Base-by-base conservation (phyloP, 1,140 invertebrate genomes). In the Musca vetustissima region DNA sequence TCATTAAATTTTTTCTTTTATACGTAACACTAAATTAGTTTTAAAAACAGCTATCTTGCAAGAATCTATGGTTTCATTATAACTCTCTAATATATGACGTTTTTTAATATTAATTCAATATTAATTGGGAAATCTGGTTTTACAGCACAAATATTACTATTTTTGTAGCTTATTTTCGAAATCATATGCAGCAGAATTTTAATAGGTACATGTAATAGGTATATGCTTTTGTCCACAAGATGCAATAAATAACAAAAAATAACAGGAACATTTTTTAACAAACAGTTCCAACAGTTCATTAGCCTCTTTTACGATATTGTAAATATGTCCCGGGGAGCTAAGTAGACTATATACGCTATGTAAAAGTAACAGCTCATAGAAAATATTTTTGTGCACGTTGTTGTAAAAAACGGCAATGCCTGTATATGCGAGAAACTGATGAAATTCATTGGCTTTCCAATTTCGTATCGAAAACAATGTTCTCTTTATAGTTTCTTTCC, bases 121-220 rank as follows among this genome's bases (percentile, higher is more conserved):
- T 52, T 52, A n/a, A 52, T n/a, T n/a, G 50, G 50, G 4, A 52
- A 21, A 17, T 52, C 50, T 19, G 50, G 22, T 52, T 52, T 52
- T 21, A 52, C 50, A 52, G 50, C 50, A 52, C 50, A 52, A 52
- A 52, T 52, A 52, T 52, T 52, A 17, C 22, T 52, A 49, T n/a
- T n/a, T 49, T 49, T 15, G 48, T 13, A 49, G 48, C 17, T 49
- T 49, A 49, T n/a, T n/a, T n/a, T 49, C 17, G 17, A 17, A 52
- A 52, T 52, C 50, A 52, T 21, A 19, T 4, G 19, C 50, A 13
- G 19, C 19, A 52, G 22, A n/a, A n/a, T n/a, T n/a, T n/a, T n/a
- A n/a, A n/a, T n/a, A n/a, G n/a, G n/a, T n/a, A n/a, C n/a, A 21
- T 6, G 19, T n/a, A 4, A 21, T 19, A 21, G 48, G 48, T 49